Evolutionary conservation across 2,113 vertebrate genomes (phyloP), one percentile per base, ranked within the genome.

Genomic region (Ammodytes dubius): DNA sequence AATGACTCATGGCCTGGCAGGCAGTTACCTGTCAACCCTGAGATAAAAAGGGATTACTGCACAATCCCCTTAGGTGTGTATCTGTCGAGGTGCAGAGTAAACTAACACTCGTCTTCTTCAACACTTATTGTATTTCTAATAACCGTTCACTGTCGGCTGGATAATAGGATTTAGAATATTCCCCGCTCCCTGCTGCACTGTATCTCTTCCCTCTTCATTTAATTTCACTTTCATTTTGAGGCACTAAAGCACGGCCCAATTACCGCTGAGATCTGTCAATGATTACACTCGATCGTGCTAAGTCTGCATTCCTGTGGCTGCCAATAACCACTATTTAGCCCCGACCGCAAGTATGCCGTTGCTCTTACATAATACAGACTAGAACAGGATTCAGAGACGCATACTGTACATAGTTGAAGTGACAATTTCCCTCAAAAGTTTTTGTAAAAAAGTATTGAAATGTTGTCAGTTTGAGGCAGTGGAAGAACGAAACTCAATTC

Each of bases 31-130:
- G 74, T 70, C 61, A 70, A 47, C 43, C 75, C 61, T 27, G 63
- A 76, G 61, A 76, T 82, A 4, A 86, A 27, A 76, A 79, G 46
- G n/a, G 61, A 89, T 66, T 76, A 71, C n/a, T 1, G 7, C 54
- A 39, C 59, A 75, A 68, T 78, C 59, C 54, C 12, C 50, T 2
- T 14, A 60, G 27, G 47, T 40, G 46, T 46, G 35, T 58, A 66
- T 17, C 63, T 74, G 68, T 77, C 64, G n/a, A 63, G 47, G 6
- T 49, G 64, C 64, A 63, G 14, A 57, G 47, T 39, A 70, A 57
- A 85, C 63, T 45, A 70, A 74, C 65, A 57, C 53, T 72, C 52
- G 0, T 14, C 58, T 66, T 50, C 66, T 63, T 76, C 6, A 49
- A 47, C 64, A 42, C 42, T 11, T 63, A 64, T 10, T 81, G 49